Evolutionary conservation across 2,888 invertebrate species (phyloP).

Genomic region (Sericinus montela): DNA sequence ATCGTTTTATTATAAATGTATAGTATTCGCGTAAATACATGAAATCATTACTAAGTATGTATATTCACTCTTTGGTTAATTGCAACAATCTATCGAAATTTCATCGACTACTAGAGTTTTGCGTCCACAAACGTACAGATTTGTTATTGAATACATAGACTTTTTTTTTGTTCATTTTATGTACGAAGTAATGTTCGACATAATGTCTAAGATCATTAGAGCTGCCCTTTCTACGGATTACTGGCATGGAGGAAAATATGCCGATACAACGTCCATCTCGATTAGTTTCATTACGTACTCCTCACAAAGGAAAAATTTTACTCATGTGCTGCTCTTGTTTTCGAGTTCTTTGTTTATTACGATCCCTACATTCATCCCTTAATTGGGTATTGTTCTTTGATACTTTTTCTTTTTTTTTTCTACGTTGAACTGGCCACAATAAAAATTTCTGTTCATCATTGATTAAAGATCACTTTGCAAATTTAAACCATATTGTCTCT

Average conservation of each 20-base stretch:
- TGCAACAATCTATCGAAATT: no score
- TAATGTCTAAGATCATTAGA: conserved; percentile 8
- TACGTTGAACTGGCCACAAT: neutral
- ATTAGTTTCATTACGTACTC: conserved; percentile 11
- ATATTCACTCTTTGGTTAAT: no score
- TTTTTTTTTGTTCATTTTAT: no score
- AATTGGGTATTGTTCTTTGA: conserved; percentile 7
- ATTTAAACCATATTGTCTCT: no score
- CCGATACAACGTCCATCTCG: neutral
- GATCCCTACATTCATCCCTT: neutral
- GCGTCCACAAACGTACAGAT: no score
- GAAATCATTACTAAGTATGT: no score
- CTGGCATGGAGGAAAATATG: neutral
- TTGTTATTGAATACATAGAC: no score
- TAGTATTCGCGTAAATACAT: no score
- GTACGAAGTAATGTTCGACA: no score
- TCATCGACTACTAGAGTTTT: no score
- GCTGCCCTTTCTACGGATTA: conserved; percentile 7
- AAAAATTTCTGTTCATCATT: neutral
- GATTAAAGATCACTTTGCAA: no score
- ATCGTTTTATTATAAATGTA: no score
- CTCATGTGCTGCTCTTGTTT: neutral
- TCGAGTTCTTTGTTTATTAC: conserved; percentile 3
- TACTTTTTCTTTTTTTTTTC: neutral
- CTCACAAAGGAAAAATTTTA: conserved; percentile 10